Base-by-base conservation (phyloP, 2,113 vertebrate species). In the Leiothrix lutea region DNA sequence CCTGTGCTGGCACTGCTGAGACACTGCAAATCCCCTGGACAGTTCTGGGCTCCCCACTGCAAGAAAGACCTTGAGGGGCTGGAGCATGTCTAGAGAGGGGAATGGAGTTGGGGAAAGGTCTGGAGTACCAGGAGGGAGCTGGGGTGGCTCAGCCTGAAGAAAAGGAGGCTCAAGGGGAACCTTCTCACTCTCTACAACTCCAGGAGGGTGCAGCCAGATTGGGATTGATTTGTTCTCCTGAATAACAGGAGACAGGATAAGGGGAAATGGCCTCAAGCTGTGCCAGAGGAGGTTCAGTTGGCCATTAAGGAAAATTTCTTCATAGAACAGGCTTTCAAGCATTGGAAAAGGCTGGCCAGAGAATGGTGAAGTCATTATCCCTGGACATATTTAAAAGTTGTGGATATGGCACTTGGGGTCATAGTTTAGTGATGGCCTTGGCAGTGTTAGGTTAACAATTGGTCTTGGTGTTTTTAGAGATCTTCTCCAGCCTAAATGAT, bases 21-120 rank as follows among this genome's bases (percentile, higher is more conserved):
- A 29, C n/a, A 4, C 44, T 53, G 42, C 8, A 8, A 40, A 20
- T 69, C 14, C 29, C 0, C 0, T 14, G 54, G 21, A 25, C n/a
- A 89, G 24, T 18, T 45, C 38, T 58, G 60, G 69, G 13, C 7
- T 24, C 11, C 16, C 24, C 15, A 6, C 33, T 44, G 2, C 69
- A 25, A 14, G 29, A 10, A 15, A 60, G 40, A 48, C 54, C 11
- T 4, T 31, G 54, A 35, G 24, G 7, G 45, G 29, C 20, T 60
- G 54, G 40, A 67, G 38, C 1, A 0, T 25, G 20, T 67, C 38
- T 53, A 47, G 53, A n/a, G 78, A 31, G 35, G 25, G 47, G 8
- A 74, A 38, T 0, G 0, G 45, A 25, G 60, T 7, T 66, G 77
- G 51, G 29, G 2, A 44, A 36, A 33, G 45, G 28, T 1, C 45